Base-by-base conservation (phyloP, 2,888 invertebrate genomes). In the Heliconius aoede region DNA sequence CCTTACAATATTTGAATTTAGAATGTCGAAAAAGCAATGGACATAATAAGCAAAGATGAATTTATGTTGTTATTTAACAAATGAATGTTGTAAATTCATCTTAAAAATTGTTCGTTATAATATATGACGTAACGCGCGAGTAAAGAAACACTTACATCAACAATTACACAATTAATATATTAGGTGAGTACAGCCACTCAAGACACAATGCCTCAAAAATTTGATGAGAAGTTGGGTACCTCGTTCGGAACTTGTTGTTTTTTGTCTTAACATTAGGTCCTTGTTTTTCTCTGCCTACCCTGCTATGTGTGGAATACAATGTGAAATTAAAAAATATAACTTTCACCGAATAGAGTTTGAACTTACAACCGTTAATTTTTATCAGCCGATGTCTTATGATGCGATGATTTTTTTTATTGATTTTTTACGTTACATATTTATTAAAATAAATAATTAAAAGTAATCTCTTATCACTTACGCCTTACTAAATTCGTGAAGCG, bases 61-160 rank as follows among this genome's bases (percentile, higher is more conserved):
- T 65, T 36, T 8, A 65, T 9, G n/a, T 64, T 65, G 65, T 65
- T 65, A 65, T 65, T 65, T 65, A 65, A 65, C 65, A 65, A 65
- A 65, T 24, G 65, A 40, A 15, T 40, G 36, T 15, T 24, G 24
- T 65, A 36, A 36, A 65, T 65, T 65, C 24, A 8, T 65, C 65
- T 65, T 26, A 65, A 24, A 64, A 65, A 36, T 36, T 40, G 24
- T 24, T 36, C 65, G 26, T 36, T 36, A 65, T n/a, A n/a, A n/a
- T n/a, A n/a, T 36, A 24, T 76, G 72, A 72, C 26, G 61, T 76
- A 76, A 76, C 40, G 65, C 61, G 40, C 28, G 32, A 61, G 8
- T 32, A 67, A 65, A 67, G 61, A 68, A 46, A 65, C 65, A 40
- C 15, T 36, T 24, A 15, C 32, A 1, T 15, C 24, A n/a, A n/a